Percentiles rank a stretch among this genome's conserved stretches.
These are phyloP conservation scores for Meloidogyne floridensis DNA, from an alignment of 1,140 invertebrate species.

Conservation along the genomic window DNA sequence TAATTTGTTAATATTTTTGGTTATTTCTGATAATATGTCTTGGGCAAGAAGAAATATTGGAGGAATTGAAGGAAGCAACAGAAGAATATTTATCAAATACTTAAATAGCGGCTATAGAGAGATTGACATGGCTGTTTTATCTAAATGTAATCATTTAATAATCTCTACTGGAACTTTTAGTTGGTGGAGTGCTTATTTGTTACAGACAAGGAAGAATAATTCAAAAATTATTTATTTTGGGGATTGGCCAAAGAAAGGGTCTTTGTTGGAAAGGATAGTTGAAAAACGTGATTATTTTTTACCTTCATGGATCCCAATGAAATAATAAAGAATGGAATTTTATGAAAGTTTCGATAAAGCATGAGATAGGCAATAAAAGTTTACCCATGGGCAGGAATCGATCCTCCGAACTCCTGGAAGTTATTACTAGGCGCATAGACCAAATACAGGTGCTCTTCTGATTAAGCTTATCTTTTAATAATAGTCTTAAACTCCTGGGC, in stretches of 20 bases:
- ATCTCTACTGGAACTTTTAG: constrained; percentile 63
- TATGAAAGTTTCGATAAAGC: too few relatives aligned
- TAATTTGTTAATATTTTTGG: constrained; percentile 40
- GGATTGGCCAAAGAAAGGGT: constrained; percentile 44
- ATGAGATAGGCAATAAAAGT: too few relatives aligned
- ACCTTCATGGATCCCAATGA: constrained; percentile 32
- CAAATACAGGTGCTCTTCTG: too few relatives aligned
- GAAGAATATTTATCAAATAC: neutral
- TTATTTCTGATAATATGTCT: constrained; percentile 39
- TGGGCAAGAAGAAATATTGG: constrained; percentile 44
- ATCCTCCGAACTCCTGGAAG: too few relatives aligned
- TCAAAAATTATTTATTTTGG: constrained; percentile 49
- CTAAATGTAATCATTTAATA: constrained; percentile 59
- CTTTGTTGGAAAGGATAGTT: constrained; percentile 37
- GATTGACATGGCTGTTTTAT: constrained; percentile 59
- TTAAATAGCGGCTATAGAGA: constrained; percentile 34
- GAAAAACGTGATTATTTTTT: constrained; percentile 42
- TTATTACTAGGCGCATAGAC: too few relatives aligned
- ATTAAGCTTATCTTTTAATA: too few relatives aligned
- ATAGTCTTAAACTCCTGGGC: too few relatives aligned
- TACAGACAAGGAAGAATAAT: constrained; percentile 33
- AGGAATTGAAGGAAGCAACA: too few relatives aligned
- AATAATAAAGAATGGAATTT: too few relatives aligned
- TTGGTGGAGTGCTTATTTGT: constrained; percentile 61
- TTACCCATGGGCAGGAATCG: too few relatives aligned